phyloP scores from a whole-genome alignment of 2,888 invertebrate genomes.

The Hesperia comma region DNA sequence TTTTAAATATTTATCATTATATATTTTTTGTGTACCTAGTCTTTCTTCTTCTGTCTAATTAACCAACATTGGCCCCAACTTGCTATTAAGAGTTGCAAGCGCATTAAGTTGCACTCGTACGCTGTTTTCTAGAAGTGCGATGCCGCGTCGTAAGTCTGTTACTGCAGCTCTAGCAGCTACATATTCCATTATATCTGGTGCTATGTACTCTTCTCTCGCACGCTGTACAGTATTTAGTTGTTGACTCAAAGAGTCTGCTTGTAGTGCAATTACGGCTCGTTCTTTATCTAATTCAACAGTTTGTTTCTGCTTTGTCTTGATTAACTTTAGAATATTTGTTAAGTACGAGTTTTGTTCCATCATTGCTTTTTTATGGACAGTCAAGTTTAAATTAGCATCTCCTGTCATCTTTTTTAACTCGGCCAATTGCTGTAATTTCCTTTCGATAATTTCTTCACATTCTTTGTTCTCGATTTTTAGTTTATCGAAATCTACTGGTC shows the following conservation, averaged over 20 bases:
- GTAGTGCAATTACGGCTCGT: slow-evolving; percentile 59
- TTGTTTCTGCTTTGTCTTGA: slow-evolving; percentile 65
- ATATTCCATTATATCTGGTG: slow-evolving; percentile 85
- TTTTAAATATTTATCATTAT: background rate
- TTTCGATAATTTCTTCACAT: slow-evolving; percentile 77
- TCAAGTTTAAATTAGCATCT: slow-evolving; percentile 81
- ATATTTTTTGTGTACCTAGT: background rate
- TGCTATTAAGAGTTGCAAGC: slow-evolving; percentile 61
- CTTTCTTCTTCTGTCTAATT: background rate
- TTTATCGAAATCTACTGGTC: slow-evolving; percentile 86
- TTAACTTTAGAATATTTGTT: slow-evolving; percentile 65
- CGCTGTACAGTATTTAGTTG: slow-evolving; percentile 67
- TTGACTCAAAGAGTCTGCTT: slow-evolving; percentile 65
- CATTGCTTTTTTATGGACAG: slow-evolving; percentile 82
- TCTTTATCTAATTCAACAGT: slow-evolving; percentile 73
- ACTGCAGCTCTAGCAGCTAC: slow-evolving; percentile 79
- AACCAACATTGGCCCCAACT: slow-evolving; percentile 51
- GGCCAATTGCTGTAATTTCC: slow-evolving; percentile 77
- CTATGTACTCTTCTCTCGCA: slow-evolving; percentile 71
- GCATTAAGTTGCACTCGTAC: slow-evolving; percentile 69
- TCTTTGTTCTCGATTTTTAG: slow-evolving; percentile 85
- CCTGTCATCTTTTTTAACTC: slow-evolving; percentile 85
- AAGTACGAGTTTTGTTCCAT: slow-evolving; percentile 77
- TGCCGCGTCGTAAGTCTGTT: slow-evolving; percentile 68
- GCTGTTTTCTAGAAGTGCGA: slow-evolving; percentile 67